phyloP scores from a whole-genome alignment of 1,140 invertebrate genomes.

The Tetraneura akinire region DNA sequence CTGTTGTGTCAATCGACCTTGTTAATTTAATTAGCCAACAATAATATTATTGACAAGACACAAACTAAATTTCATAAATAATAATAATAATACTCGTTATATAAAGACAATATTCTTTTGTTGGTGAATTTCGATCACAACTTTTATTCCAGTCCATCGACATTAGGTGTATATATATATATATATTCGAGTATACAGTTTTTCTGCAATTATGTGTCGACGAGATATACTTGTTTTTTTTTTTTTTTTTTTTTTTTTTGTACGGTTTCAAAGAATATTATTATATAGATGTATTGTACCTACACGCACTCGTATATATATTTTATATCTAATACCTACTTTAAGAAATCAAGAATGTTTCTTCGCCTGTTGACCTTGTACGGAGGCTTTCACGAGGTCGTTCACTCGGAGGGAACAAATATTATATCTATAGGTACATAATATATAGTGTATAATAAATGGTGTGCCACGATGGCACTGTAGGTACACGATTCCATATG shows the following conservation, averaged over 20 bases:
- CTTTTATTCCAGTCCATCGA: conserved; percentile 11
- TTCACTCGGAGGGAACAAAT: conserved; percentile 14
- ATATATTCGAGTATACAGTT: too few species aligned
- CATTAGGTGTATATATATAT: too few species aligned
- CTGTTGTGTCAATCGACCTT: background rate
- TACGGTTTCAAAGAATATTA: too few species aligned
- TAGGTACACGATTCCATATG: background rate
- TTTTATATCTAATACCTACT: conserved; percentile 9
- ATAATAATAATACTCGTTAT: too few species aligned
- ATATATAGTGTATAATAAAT: background rate
- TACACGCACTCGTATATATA: too few species aligned
- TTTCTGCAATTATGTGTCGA: conserved; percentile 37
- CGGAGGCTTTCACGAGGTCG: conserved; percentile 47
- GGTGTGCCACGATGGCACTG: background rate
- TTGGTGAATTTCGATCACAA: background rate
- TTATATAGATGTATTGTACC: too few species aligned
- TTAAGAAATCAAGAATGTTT: conserved; percentile 34
- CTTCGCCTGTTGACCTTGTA: conserved; percentile 42
- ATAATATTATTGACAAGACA: background rate
- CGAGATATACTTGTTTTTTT: conserved; percentile 13
- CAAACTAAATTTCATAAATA: background rate
- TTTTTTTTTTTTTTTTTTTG: background rate
- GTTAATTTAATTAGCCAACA: conserved; percentile 24
- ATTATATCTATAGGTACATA: background rate
- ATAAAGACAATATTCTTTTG: background rate